Conservation (phyloP, 2,797 vertebrate species). For the Aphelocoma californica region DNA sequence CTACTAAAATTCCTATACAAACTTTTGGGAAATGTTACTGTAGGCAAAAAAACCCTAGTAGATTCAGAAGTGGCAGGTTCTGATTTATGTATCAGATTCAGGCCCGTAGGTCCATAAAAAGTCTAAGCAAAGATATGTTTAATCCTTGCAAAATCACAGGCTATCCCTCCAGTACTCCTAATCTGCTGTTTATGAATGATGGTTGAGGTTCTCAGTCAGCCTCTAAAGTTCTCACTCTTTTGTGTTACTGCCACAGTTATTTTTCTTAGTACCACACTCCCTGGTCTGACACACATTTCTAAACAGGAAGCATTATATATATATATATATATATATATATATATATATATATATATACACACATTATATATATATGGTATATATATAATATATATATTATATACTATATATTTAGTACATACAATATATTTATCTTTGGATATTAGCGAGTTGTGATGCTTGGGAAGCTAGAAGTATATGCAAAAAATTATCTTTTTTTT, state of each 20-base stretch:
- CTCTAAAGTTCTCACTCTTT: background rate
- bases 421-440: background rate
- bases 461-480: background rate
- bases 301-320: background rate
- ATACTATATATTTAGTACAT: too few species aligned
- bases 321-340: too few species aligned
- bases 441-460: background rate
- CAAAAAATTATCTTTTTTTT: rapidly evolving
- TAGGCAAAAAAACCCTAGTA: background rate
- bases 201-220: background rate
- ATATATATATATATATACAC: too few species aligned
- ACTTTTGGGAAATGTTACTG: background rate
- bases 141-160: background rate
- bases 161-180: background rate
- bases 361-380: too few species aligned
- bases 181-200: background rate
- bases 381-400: too few species aligned
- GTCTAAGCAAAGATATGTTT: background rate
- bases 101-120: background rate
- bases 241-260: background rate
- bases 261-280: background rate
- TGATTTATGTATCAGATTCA: background rate
- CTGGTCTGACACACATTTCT: background rate
- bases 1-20: background rate
- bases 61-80: background rate